Evolutionary conservation across 2,113 vertebrate species (phyloP).

Genomic region (Petrocephalus microphthalmus): DNA sequence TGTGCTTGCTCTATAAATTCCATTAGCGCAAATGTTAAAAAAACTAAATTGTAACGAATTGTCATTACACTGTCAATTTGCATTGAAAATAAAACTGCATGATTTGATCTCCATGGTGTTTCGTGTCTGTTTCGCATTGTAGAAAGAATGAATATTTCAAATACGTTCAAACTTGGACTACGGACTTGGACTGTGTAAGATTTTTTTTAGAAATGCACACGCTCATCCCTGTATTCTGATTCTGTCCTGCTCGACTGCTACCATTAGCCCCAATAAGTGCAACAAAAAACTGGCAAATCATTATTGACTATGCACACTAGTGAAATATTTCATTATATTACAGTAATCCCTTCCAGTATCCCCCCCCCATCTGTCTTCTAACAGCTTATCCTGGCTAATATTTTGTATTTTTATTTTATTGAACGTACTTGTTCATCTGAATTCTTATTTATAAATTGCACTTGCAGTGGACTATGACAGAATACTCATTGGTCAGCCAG

Average conservation of each 20-base stretch:
- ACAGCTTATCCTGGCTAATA: not conserved
- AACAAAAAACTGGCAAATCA: not conserved
- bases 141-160: not conserved
- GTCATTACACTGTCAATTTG: not conserved
- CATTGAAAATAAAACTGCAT: not conserved
- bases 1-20: slow-evolving; percentile 3
- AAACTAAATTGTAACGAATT: not conserved
- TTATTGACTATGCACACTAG: not conserved
- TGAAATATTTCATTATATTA: not conserved
- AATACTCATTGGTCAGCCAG: not conserved
- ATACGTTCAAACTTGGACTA: not conserved
- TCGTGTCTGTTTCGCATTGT: not conserved
- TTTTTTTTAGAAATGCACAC: not conserved
- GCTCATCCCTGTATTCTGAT: not conserved
- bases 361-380: not conserved
- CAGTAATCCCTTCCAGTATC: not conserved
- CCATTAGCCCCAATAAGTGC: not conserved
- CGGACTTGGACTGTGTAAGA: not conserved
- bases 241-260: not conserved
- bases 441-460: not conserved
- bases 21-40: not conserved
- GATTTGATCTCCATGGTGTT: not conserved
- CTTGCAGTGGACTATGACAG: not conserved
- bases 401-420: not conserved
- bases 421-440: not conserved